These are phyloP conservation scores for Sycophila sp. DNA, from an alignment of 1,140 invertebrate species.

Conservation along the genomic window DNA sequence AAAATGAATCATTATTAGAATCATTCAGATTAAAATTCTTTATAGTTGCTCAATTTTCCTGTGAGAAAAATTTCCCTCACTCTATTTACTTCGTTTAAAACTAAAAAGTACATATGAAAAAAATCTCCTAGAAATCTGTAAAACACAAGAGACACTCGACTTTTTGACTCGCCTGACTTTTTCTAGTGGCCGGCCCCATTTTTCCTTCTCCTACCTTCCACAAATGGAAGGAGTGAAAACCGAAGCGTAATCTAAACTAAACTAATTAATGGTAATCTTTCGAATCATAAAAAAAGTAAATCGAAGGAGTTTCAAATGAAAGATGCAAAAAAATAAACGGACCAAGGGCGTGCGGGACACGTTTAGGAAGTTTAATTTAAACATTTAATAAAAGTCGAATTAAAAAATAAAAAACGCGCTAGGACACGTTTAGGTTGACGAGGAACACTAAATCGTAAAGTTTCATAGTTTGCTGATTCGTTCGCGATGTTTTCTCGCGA, in stretches of 20 bases:
- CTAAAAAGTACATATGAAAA: no score
- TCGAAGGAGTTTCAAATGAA: not conserved
- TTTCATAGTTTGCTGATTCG: not conserved
- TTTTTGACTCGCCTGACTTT: not conserved
- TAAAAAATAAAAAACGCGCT: conserved; percentile 1
- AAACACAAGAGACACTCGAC: not conserved
- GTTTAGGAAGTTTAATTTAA: not conserved
- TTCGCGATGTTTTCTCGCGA: not conserved
- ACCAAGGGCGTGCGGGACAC: conserved; percentile 18
- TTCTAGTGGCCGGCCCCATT: conserved; percentile 12
- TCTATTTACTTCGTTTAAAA: no score
- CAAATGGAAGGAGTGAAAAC: not conserved
- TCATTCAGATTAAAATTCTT: no score
- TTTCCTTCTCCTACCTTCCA: not conserved
- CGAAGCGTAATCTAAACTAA: not conserved
- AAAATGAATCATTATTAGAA: no score
- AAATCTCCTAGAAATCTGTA: no score
- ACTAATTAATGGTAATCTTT: not conserved
- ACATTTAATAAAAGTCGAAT: not conserved
- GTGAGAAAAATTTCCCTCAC: no score
- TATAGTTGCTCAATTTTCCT: no score
- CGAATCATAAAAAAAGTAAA: not conserved
- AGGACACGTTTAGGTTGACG: conserved; percentile 27
- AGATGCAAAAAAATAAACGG: not conserved
- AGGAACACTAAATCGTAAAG: conserved; percentile 25